Evolutionary conservation across 2,797 vertebrate species (phyloP).

Genomic region (Lemur catta): DNA sequence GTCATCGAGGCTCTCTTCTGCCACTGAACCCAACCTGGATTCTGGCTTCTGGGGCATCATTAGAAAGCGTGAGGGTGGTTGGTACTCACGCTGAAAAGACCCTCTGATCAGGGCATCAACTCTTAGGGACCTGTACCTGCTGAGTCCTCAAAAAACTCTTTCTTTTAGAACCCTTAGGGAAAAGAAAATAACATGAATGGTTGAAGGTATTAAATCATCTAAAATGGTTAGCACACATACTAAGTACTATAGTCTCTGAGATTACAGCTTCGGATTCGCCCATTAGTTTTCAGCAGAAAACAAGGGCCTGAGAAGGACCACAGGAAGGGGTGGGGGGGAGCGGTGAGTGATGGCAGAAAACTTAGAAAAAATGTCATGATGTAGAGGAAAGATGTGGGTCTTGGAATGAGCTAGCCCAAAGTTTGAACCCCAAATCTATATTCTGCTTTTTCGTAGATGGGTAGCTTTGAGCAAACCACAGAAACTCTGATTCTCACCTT

Average conservation of each 20-base stretch:
- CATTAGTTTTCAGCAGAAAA: not conserved
- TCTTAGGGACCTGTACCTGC: not conserved
- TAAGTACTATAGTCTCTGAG: not conserved
- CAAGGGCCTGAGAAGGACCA: not conserved
- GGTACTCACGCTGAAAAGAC: not conserved
- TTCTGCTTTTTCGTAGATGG: not conserved
- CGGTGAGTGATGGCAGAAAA: not conserved
- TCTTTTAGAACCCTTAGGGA: not conserved
- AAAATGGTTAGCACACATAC: not conserved
- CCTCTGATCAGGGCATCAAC: not conserved
- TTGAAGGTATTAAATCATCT: not conserved
- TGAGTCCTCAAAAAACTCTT: not conserved
- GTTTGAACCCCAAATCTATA: not conserved
- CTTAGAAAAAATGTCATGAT: not conserved
- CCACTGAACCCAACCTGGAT: not conserved
- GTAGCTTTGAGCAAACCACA: not conserved
- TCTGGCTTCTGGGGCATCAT: not conserved
- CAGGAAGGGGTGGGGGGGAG: not conserved
- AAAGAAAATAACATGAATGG: not conserved
- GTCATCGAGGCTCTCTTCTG: not conserved
- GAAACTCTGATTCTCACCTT: not conserved
- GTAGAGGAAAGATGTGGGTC: not conserved
- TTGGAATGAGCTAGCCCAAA: not conserved
- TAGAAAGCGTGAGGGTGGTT: not conserved
- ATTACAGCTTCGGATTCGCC: not conserved